Percentiles rank a stretch among this genome's conserved stretches.
phyloP scores from a whole-genome alignment of 1,140 invertebrate species.

The Atta colombica region DNA sequence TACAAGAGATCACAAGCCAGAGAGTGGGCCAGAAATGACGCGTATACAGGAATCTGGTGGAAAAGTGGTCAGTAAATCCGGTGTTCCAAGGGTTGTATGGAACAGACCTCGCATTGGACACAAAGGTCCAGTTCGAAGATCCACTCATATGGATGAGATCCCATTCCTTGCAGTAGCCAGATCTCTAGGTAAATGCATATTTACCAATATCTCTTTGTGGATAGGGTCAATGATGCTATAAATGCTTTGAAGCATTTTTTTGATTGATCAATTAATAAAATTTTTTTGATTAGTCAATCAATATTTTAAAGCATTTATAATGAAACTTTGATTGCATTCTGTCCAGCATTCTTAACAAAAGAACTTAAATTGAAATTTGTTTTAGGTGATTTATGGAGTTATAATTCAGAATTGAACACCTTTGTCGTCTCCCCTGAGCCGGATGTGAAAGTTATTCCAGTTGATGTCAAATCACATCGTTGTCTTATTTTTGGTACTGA shows the following conservation, averaged over 20 bases:
- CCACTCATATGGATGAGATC: conserved; percentile 96
- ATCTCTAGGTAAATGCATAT: conserved; percentile 90
- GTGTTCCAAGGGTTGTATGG: conserved; percentile 98
- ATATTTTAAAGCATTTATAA: no score
- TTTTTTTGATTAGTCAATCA: no score
- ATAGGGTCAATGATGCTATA: no score
- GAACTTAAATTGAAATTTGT: not conserved
- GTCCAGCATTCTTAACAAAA: no score
- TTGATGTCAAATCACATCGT: conserved; percentile 92
- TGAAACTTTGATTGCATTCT: no score
- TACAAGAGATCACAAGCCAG: conserved; percentile 98
- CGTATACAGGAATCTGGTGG: conserved; percentile 96
- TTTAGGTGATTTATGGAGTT: conserved; percentile 97
- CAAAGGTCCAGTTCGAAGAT: conserved; percentile 93
- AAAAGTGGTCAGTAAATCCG: conserved; percentile 95
- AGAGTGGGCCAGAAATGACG: conserved; percentile 93
- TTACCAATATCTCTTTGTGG: not conserved
- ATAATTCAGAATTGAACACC: conserved; percentile 94
- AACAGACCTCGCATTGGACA: conserved; percentile 94
- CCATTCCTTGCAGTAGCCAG: conserved; percentile 98
- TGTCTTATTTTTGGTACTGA: conserved; percentile 98
- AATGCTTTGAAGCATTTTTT: no score
- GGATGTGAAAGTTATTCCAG: conserved; percentile 95
- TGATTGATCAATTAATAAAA: no score
- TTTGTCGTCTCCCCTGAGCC: conserved; percentile 99